Percentiles rank a stretch among this genome's conserved stretches.
Evolutionary conservation across 2,113 vertebrate genomes (phyloP).

Genomic region (Dasyornis broadbenti): DNA sequence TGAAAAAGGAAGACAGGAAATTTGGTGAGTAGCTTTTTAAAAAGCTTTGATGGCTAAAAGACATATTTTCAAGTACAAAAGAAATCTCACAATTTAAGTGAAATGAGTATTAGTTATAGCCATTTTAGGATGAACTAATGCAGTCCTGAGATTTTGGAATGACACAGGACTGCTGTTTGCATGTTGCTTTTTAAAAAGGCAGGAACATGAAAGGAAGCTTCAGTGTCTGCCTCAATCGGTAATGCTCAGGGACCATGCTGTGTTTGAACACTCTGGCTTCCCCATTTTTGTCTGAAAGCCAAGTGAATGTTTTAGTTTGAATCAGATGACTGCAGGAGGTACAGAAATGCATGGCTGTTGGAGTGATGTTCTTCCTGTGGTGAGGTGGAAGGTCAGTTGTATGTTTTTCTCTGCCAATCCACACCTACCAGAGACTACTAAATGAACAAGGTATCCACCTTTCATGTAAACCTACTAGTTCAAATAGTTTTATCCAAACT

Average conservation of each 20-base stretch:
- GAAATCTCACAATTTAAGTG: not conserved
- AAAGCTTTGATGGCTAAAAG: not conserved
- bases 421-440: not conserved
- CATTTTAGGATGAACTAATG: not conserved
- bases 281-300: not conserved
- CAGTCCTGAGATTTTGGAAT: not conserved
- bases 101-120: not conserved
- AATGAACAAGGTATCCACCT: not conserved
- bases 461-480: not conserved
- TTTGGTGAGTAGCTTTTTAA: not conserved
- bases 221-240: not conserved
- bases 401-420: not conserved
- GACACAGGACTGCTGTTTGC: not conserved
- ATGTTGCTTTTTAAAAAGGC: not conserved
- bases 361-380: not conserved
- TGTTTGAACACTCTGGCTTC: not conserved
- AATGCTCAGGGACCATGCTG: not conserved
- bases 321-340: not conserved
- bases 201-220: not conserved
- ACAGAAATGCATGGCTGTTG: not conserved
- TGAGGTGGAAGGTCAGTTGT: not conserved
- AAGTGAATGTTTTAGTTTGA: not conserved
- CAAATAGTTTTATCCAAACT: not conserved
- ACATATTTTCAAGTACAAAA: conserved; percentile 10
- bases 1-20: not conserved